phyloP scores from a whole-genome alignment of 2,888 invertebrate genomes.

The Nymphalis polychloros region DNA sequence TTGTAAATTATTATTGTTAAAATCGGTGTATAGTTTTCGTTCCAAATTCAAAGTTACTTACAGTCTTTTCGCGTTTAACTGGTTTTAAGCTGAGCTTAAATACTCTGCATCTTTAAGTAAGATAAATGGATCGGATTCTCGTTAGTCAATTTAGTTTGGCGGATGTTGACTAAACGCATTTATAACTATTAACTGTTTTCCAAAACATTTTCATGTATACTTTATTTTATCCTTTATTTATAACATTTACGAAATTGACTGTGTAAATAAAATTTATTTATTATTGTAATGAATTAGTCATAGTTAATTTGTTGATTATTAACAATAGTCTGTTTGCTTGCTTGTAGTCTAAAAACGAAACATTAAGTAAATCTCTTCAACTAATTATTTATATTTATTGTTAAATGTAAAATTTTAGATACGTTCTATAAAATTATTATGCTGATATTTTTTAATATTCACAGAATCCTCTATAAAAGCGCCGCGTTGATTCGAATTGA shows the following conservation, averaged over 20 bases:
- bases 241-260: no score
- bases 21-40: not conserved
- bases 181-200: constrained; percentile 11
- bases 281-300: no score
- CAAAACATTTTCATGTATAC: not conserved
- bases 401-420: not conserved
- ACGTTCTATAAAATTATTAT: not conserved
- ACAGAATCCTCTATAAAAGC: no score
- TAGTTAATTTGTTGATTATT: no score
- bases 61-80: not conserved
- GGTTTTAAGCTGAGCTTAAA: constrained; percentile 6
- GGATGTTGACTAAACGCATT: constrained; percentile 2
- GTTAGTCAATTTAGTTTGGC: constrained; percentile 21
- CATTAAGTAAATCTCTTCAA: no score
- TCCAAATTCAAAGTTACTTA: not conserved
- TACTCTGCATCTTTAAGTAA: constrained; percentile 26
- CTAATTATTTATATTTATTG: not conserved
- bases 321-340: no score
- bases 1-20: not conserved
- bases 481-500: no score
- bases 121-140: constrained; percentile 26
- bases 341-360: no score
- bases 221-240: no score
- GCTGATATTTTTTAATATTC: no score
- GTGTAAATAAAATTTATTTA: no score